Evolutionary conservation across 1,140 invertebrate species (phyloP).

Genomic region (Adoxophyes honmai): DNA sequence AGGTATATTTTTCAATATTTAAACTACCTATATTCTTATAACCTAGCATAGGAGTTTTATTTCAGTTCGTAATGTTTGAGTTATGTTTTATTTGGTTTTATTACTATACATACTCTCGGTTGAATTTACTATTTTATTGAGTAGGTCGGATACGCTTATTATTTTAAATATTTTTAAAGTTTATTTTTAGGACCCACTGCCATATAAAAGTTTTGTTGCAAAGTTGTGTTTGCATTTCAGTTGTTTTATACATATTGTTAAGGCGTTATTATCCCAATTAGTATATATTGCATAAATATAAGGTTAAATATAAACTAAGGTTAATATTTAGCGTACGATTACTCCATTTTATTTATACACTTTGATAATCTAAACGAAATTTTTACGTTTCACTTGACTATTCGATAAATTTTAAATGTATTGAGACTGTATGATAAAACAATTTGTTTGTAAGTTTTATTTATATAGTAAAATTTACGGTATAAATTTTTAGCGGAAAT

Average conservation of each 20-base stretch:
- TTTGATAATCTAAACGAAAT: conserved; percentile 3
- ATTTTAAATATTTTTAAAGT: conserved; percentile 32
- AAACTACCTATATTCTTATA: conserved; percentile 12
- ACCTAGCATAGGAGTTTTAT: not conserved
- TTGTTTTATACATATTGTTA: not conserved
- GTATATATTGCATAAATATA: too few relatives aligned
- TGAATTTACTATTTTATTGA: conserved; percentile 22
- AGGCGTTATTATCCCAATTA: conserved; percentile 3
- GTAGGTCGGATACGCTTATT: conserved; percentile 56
- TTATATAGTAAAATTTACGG: conserved; percentile 12
- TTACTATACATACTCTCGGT: conserved; percentile 20
- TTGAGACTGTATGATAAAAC: conserved; percentile 42
- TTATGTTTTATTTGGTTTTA: conserved; percentile 23
- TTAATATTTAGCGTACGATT: not conserved
- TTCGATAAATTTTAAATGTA: conserved; percentile 34
- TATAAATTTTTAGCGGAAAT: conserved; percentile 1
- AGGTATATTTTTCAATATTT: conserved; percentile 13
- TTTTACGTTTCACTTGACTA: conserved; percentile 23
- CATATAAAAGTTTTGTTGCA: conserved; percentile 41
- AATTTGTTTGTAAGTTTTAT: conserved; percentile 18
- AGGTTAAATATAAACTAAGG: not conserved
- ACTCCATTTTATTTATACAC: not conserved
- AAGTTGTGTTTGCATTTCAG: not conserved
- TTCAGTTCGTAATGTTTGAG: not conserved
- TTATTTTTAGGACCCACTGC: conserved; percentile 46